Conservation (phyloP, 1,140 invertebrate genomes). For the Hormaphis cornu region DNA sequence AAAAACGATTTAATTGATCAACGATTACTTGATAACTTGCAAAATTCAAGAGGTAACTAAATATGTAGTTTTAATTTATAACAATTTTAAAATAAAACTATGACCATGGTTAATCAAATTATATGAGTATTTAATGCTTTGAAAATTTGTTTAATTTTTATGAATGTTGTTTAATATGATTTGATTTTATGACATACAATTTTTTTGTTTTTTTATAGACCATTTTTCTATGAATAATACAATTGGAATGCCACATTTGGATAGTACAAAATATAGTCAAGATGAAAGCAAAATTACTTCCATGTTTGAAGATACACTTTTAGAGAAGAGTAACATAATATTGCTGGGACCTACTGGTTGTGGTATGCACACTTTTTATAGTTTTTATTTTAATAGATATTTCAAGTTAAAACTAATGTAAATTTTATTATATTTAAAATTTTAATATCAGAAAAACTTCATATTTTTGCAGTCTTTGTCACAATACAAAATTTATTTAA, state of each 20-base stretch:
- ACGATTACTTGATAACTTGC: conserved; percentile 15
- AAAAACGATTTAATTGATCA: conserved; percentile 22
- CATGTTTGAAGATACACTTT: conserved; percentile 46
- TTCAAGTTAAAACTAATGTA: neutral
- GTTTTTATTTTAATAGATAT: neutral
- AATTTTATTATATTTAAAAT: neutral
- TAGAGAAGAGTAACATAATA: conserved; percentile 97
- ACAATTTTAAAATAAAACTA: neutral
- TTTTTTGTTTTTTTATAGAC: neutral
- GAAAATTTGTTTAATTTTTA: too few species aligned
- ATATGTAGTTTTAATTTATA: neutral
- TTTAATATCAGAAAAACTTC: too few species aligned
- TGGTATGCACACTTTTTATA: conserved; percentile 46
- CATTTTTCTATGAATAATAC: neutral
- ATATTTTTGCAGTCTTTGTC: too few species aligned
- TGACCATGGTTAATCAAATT: too few species aligned
- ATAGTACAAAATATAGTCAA: neutral
- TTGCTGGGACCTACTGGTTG: conserved; percentile 94
- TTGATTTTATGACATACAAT: neutral
- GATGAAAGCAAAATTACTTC: conserved; percentile 46
- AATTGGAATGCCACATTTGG: conserved; percentile 15
- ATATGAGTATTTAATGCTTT: too few species aligned
- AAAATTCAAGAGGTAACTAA: conserved; percentile 12
- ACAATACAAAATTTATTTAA: too few species aligned
- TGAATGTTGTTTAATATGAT: too few species aligned